Evolutionary conservation across 2,888 invertebrate genomes (phyloP).

Genomic region (Andrena camellia): DNA sequence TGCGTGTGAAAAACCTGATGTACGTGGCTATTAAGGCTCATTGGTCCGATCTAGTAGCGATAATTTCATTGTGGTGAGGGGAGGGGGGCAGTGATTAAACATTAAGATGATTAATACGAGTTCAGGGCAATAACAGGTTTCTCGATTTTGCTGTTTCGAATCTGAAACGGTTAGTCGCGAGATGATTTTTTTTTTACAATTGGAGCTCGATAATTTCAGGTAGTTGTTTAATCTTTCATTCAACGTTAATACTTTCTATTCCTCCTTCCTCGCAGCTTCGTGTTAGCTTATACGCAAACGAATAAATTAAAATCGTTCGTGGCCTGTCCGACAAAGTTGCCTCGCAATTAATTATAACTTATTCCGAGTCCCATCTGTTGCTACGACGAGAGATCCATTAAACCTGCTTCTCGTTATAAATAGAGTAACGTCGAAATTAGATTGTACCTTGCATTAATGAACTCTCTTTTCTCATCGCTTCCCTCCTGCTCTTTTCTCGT

Average conservation of each 20-base stretch:
- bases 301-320: conserved; percentile 23
- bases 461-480: conserved; percentile 26
- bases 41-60: conserved; percentile 78
- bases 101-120: conserved; percentile 32
- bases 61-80: conserved; percentile 29
- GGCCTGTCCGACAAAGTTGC: background rate
- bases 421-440: conserved; percentile 16
- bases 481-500: conserved; percentile 26
- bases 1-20: conserved; percentile 60
- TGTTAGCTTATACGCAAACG: background rate
- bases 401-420: conserved; percentile 14
- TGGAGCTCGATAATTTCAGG: conserved; percentile 2
- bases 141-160: conserved; percentile 3
- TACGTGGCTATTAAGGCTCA: conserved; percentile 78
- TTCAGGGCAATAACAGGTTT: conserved; percentile 22
- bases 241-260: background rate
- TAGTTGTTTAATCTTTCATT: conserved; percentile 14
- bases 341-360: conserved; percentile 23
- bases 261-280: background rate
- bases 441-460: conserved; percentile 21
- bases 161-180: conserved; percentile 17
- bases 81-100: conserved; percentile 42
- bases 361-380: conserved; percentile 8
- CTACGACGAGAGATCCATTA: background rate
- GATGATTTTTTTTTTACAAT: conserved; percentile 13